Conservation (phyloP, 2,888 invertebrate genomes). For the Lottia gigantea region DNA sequence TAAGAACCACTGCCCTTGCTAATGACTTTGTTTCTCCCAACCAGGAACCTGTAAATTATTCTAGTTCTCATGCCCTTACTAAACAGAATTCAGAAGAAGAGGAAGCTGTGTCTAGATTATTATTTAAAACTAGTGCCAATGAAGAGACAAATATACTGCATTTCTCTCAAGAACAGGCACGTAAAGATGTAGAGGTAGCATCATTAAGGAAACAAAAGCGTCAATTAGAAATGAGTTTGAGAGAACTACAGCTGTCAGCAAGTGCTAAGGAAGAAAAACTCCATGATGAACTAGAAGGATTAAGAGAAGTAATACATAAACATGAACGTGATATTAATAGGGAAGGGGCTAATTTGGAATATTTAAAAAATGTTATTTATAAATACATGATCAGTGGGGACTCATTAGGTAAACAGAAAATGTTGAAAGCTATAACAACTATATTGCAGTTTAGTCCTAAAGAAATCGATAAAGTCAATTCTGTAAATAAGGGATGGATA, state of each 20-base stretch:
- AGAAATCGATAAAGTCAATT: conserved; percentile 74
- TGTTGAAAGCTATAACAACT: conserved; percentile 89
- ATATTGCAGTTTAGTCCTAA: conserved; percentile 82
- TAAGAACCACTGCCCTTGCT: conserved; percentile 56
- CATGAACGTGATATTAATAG: conserved; percentile 72
- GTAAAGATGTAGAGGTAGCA: conserved; percentile 83
- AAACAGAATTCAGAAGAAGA: conserved; percentile 38
- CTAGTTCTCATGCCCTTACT: conserved; percentile 2
- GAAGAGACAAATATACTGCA: conserved; percentile 75
- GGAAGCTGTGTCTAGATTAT: conserved; percentile 45
- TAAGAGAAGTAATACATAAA: conserved; percentile 71
- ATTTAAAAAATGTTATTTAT: conserved; percentile 89
- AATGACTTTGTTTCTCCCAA: conserved; percentile 23
- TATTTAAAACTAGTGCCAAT: conserved; percentile 44
- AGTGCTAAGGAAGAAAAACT: conserved; percentile 68
- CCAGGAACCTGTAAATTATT: conserved; percentile 34
- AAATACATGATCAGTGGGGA: conserved; percentile 82
- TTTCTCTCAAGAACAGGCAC: conserved; percentile 84
- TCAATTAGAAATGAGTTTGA: conserved; percentile 71
- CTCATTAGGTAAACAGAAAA: conserved; percentile 78
- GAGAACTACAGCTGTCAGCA: conserved; percentile 71
- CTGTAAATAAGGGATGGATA: conserved; percentile 48
- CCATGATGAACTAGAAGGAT: conserved; percentile 70
- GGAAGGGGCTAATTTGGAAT: conserved; percentile 88
- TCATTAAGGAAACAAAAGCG: conserved; percentile 79